Evolutionary conservation across 2,797 vertebrate species (phyloP), one percentile per base, ranked within the genome.

Genomic region (Chiropotes sagulatus): DNA sequence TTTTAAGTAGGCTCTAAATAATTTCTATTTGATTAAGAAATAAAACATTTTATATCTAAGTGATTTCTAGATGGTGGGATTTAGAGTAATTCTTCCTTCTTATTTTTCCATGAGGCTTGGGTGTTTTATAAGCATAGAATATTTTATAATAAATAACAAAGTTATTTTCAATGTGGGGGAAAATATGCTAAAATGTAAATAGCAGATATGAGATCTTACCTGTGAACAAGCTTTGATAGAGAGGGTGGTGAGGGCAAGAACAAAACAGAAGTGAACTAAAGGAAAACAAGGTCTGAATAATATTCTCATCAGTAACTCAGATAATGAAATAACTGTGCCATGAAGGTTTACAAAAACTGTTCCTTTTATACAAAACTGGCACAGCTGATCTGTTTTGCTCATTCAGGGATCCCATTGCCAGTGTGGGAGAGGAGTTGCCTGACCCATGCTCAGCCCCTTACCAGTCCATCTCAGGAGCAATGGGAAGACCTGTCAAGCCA

Each of bases 11-110:
- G 11, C 33, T 52, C 72, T n/a, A 82, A 90, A 78, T 67, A 78
- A 81, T 95, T 78, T 73, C 41, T 81, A 78, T 64, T 86, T 79
- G 57, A 86, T 67, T 54, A 79, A 83, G 72, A 94, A 97, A 80
- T 83, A 73, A 88, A 87, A 58, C 72, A 70, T 41, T 88, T 93
- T 78, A 57, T 94, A 79, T 86, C 15, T 79, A 13, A 84, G 15
- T 72, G 67, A 96, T 75, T 97, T 95, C 52, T 93, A 88, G 48
- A 54, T 50, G 75, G 33, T 84, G 4, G n/a, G 7, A 88, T 82
- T 78, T 85, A 81, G 50, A 73, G 6, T 93, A 88, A 91, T 90
- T 91, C 30, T 82, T 96, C 61, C 48, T 95, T 92, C 30, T 33
- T 95, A 54, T 36, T 95, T 88, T 96, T 83, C 83, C 79, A 61